Percentiles rank a stretch among this genome's conserved stretches.
Evolutionary conservation across 53 echinoderm and acorn worm species (phyloP).

Genomic region (Hippasteria phrygiana): DNA sequence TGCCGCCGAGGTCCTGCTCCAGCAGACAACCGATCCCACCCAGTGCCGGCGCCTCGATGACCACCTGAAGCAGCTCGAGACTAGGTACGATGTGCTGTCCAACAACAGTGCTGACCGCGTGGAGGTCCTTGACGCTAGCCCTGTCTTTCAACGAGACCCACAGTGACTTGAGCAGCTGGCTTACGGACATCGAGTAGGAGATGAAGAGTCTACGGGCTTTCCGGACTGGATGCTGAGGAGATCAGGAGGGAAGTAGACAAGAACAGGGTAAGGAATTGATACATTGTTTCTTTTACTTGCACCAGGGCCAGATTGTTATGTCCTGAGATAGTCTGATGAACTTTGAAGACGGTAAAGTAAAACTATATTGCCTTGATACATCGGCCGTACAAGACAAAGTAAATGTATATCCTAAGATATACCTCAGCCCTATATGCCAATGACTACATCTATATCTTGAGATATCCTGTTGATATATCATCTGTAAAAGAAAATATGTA

Average conservation of each 20-base stretch:
- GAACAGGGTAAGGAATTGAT: conserved; percentile 82
- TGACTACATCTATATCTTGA: no score
- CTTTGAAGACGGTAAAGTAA: no score
- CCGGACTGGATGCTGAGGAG: conserved; percentile 94
- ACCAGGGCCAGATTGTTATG: background rate
- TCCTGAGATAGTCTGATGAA: no score
- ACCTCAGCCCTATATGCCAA: no score
- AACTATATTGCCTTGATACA: no score
- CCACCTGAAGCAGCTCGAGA: conserved; percentile 75
- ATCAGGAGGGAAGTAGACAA: conserved; percentile 94
- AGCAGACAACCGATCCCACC: conserved; percentile 91
- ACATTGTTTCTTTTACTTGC: background rate
- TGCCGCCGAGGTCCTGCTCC: conserved; percentile 90
- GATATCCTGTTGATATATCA: no score
- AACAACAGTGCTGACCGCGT: conserved; percentile 81
- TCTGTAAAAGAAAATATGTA: background rate
- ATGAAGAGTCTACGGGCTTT: conserved; percentile 76
- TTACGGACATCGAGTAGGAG: conserved; percentile 87
- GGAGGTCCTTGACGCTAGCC: conserved; percentile 89
- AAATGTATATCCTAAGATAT: no score
- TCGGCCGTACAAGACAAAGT: no score
- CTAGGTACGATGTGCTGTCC: conserved; percentile 83
- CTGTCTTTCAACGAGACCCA: conserved; percentile 92
- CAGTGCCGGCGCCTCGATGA: conserved; percentile 80
- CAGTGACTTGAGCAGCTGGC: conserved; percentile 84